These are phyloP conservation scores for Chionomys nivalis DNA, from an alignment of 2,113 vertebrate genomes.

Conservation along the genomic window DNA sequence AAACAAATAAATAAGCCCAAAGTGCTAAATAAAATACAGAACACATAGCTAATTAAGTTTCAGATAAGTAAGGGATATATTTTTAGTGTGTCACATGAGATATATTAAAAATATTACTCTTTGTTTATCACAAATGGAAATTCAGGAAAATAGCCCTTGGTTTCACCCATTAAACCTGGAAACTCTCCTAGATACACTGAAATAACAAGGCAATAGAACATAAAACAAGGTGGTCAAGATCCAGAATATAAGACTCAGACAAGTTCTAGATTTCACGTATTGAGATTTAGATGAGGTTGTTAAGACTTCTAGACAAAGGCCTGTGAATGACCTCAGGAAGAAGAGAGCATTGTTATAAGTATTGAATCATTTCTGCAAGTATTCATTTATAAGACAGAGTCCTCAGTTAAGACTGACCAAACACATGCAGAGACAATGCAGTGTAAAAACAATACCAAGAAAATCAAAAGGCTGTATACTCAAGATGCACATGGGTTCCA, in stretches of 20 bases:
- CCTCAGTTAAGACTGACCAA: background rate
- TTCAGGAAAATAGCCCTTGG: background rate
- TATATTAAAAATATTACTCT: background rate
- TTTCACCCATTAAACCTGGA: background rate
- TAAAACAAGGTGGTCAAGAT: background rate
- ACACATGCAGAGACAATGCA: background rate
- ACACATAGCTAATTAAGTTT: background rate
- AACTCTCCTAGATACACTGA: background rate
- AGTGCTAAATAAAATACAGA: background rate
- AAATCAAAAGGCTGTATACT: background rate
- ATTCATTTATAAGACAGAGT: background rate
- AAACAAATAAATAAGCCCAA: background rate
- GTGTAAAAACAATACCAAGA: background rate
- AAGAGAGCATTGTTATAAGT: background rate
- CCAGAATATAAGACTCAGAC: background rate
- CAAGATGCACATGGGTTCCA: background rate
- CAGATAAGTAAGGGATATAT: background rate
- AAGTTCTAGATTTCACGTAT: background rate
- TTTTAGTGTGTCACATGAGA: background rate
- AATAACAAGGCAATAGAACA: background rate
- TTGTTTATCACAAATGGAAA: background rate
- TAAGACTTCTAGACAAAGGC: background rate
- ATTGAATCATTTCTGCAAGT: too few relatives aligned
- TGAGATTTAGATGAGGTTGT: background rate
- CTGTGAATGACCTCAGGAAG: background rate